Conservation (phyloP, 1,140 invertebrate species). For the Sitodiplosis mosellana region DNA sequence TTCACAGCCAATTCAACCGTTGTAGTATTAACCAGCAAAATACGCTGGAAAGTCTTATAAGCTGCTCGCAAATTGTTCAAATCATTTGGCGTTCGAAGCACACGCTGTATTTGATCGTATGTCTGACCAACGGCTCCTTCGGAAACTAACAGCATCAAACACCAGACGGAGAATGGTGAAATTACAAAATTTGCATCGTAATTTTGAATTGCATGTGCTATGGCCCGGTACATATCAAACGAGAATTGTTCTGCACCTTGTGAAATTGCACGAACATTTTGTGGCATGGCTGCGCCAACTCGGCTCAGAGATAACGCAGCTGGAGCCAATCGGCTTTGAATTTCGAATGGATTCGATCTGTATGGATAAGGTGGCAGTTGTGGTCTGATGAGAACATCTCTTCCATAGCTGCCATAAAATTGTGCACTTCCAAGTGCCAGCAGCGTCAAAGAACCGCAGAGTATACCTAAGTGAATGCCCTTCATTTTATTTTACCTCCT, state of each 20-base stretch:
- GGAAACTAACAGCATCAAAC: constrained; percentile 31
- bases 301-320: too few relatives aligned
- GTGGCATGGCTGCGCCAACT: too few relatives aligned
- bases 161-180: constrained; percentile 39
- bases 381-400: too few relatives aligned
- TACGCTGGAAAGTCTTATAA: constrained; percentile 19
- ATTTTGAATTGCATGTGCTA: background rate
- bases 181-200: constrained; percentile 27
- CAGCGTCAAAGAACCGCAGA: too few relatives aligned
- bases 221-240: background rate
- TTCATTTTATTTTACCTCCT: too few relatives aligned
- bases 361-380: too few relatives aligned
- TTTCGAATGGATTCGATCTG: too few relatives aligned
- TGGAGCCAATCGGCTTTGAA: too few relatives aligned
- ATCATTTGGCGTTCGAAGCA: constrained; percentile 27
- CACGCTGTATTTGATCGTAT: constrained; percentile 26
- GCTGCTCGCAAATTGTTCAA: constrained; percentile 15
- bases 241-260: constrained; percentile 1
- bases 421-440: too few relatives aligned
- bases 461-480: too few relatives aligned
- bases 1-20: constrained; percentile 18
- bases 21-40: constrained; percentile 17
- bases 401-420: too few relatives aligned
- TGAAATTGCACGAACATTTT: background rate
- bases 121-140: constrained; percentile 34